Base-by-base conservation (phyloP, 2,888 invertebrate genomes). In the Athalia rosae region DNA sequence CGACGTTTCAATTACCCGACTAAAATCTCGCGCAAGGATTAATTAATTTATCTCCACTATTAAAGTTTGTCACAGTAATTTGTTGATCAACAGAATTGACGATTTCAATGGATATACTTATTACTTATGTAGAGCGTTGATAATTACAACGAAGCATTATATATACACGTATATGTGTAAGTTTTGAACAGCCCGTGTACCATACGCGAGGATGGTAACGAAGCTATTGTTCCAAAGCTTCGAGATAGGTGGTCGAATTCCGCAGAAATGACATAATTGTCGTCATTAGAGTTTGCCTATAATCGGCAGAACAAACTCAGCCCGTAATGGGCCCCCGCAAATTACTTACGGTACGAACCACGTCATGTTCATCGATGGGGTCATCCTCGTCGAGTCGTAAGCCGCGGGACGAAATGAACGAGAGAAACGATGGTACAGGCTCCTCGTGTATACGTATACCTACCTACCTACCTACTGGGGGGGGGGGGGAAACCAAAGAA, bases 201-300 rank as follows among this genome's bases (percentile, higher is more conserved):
- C 28, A 28, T 28, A 28, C 28, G 28, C 28, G 77, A 79, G 79
- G 76, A 63, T 76, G 58, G 56, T 82, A 83, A 82, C 83, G 81
- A 85, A 85, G 84, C 80, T 77, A 86, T 85, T 86, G 86, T 86
- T 81, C 81, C 74, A 45, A 9, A 50, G 59, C 79, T 73, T 71
- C 84, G 81, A 85, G 81, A 82, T 82, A 81, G 86, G 85, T 85
- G 84, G 83, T 87, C 82, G 84, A 83, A 87, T 87, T 85, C 86
- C 85, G 79, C 66, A 81, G 84, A 85, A 86, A 88, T 85, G 84
- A 85, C 86, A 87, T 88, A 88, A 88, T 88, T 87, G 87, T 88
- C 84, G 83, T 87, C 87, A 88, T 88, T 88, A 87, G 82, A 84
- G 83, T 85, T 87, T 84, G 85, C 80, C 85, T 87, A 85, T 86